Base-by-base conservation (phyloP, 2,797 vertebrate species). In the Emys orbicularis region DNA sequence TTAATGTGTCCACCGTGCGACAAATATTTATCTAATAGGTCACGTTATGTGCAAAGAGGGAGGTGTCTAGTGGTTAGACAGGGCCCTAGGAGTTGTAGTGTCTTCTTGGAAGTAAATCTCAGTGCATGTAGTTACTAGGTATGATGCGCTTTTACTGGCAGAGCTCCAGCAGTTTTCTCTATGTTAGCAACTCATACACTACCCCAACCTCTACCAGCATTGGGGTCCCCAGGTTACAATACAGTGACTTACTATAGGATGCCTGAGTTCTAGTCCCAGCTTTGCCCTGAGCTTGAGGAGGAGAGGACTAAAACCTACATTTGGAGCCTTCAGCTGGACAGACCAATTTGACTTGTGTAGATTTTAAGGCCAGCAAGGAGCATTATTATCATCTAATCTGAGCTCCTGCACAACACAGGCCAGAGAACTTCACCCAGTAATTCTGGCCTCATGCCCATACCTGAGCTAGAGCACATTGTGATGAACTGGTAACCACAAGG, bases 1-100 rank as follows among this genome's bases (percentile, higher is more conserved):
- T 94, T 94, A 94, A 96, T 85, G 89, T 49, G 94, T 86, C 83
- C 87, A 92, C 57, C 37, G 91, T 80, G 74, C 2, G 53, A 90
- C 95, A 94, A 96, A 96, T 93, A 94, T 96, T 95, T 93, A 91
- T 96, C 90, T 81, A 92, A 92, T 76, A 93, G 82, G 90, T 89
- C 82, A 92, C 56, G 37, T 74, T 93, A 54, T 88, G 93, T 52
- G 84, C 81, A 89, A 93, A 93, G n/a, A 59, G 84, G 86, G 87
- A 90, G 72, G 37, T 93, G 87, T 37, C 77, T 92, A 1, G 61
- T 87, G 92, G 81, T 86, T n/a, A 77, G 79, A 90, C 84, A 68
- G 86, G 88, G 92, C 86, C 88, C 27, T 86, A 81, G 86, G 77
- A 86, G 80, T 84, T 83, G 84, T 18, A 86, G 65, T 56, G 88